phyloP scores from a whole-genome alignment of 2,113 vertebrate genomes.

The Choloepus hoffmanni region DNA sequence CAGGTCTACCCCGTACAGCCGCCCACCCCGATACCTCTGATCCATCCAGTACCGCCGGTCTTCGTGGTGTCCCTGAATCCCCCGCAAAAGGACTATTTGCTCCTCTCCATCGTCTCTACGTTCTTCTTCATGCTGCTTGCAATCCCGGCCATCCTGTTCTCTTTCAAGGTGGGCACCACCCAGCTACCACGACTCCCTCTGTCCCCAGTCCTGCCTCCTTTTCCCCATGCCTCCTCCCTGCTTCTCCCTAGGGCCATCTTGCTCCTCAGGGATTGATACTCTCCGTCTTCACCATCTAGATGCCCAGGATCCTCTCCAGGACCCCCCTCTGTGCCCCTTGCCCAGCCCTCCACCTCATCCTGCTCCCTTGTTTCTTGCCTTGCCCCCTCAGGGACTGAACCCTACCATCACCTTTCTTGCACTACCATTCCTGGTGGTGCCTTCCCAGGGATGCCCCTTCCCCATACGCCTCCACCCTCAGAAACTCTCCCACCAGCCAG shows the following conservation, averaged over 20 bases:
- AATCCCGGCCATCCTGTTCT: slow-evolving; percentile 9
- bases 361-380: background rate
- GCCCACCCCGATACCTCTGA: background rate
- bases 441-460: background rate
- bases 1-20: background rate
- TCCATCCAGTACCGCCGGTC: no score
- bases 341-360: background rate
- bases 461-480: no score
- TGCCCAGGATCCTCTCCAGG: background rate
- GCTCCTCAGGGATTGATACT: background rate
- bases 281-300: background rate
- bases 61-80: background rate
- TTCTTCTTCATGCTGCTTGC: slow-evolving; percentile 45
- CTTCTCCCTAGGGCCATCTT: background rate
- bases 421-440: background rate
- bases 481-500: background rate
- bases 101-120: background rate
- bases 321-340: background rate
- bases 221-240: no score
- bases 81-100: background rate
- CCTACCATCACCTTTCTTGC: background rate
- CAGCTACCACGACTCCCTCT: background rate
- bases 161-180: slow-evolving; percentile 38
- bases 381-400: background rate
- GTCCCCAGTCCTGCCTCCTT: background rate